A percentile compares a stretch with the other conserved stretches of the same genome.
phyloP scores from a whole-genome alignment of 2,888 invertebrate species.

The Lasioglossum leucozonium region DNA sequence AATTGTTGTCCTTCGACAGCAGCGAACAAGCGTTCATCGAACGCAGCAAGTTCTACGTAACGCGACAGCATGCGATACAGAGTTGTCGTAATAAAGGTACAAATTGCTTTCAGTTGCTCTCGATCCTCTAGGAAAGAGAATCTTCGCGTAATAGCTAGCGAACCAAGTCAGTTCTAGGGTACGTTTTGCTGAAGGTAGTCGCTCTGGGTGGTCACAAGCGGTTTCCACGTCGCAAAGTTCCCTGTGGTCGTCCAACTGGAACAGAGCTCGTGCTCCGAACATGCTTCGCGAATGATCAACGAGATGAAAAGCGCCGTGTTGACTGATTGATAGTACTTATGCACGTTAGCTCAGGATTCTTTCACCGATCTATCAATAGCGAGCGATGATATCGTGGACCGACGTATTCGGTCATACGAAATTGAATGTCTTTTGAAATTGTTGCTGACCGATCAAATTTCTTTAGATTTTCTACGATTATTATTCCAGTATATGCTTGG shows the following conservation, averaged over 20 bases:
- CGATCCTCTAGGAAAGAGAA: conserved; percentile 10
- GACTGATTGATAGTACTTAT: conserved; percentile 12
- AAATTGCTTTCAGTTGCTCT: conserved; percentile 49
- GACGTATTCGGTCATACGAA: background rate
- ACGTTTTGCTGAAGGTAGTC: conserved; percentile 67
- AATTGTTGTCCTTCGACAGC: background rate
- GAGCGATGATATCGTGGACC: background rate
- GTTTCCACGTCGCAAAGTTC: conserved; percentile 64
- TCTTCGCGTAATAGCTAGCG: conserved; percentile 58
- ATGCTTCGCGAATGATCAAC: conserved; percentile 20
- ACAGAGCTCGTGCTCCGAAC: conserved; percentile 31
- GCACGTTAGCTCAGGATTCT: background rate
- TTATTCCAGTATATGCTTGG: background rate
- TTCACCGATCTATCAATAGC: background rate
- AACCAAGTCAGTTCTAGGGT: conserved; percentile 57
- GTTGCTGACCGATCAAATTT: background rate
- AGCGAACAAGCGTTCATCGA: background rate
- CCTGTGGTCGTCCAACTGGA: conserved; percentile 54
- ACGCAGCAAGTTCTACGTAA: background rate
- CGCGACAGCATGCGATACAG: background rate
- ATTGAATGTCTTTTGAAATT: background rate
- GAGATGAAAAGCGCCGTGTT: conserved; percentile 4
- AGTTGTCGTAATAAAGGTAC: conserved; percentile 35
- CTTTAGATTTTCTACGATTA: background rate
- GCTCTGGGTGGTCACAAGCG: conserved; percentile 68